Percentiles rank a stretch among this genome's conserved stretches.
phyloP scores from a whole-genome alignment of 30 jellyfish, hydroid and myxozoan species.

The Aurelia aurita complex sp. Pacific region DNA sequence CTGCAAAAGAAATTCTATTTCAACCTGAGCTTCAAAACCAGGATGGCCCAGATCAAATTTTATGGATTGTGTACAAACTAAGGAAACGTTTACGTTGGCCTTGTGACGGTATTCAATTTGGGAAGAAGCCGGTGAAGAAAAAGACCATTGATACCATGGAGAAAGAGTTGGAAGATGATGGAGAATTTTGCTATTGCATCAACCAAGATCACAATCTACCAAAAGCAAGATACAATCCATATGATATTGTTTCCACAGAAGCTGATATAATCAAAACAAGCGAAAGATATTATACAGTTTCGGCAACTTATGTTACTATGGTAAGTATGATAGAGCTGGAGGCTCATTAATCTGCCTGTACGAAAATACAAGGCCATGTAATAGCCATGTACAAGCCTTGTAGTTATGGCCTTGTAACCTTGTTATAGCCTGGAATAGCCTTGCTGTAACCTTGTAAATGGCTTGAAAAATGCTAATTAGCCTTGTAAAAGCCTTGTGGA shows the following conservation, averaged over 20 bases:
- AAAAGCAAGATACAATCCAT: constrained; percentile 78
- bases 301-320: constrained; percentile 81
- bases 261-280: constrained; percentile 22
- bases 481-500: too few species aligned
- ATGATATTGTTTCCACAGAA: constrained; percentile 49
- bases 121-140: constrained; percentile 54
- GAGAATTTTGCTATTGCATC: constrained; percentile 76
- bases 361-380: too few species aligned
- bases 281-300: constrained; percentile 55
- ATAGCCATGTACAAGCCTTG: too few species aligned
- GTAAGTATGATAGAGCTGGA: constrained; percentile 28
- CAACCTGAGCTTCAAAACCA: background rate
- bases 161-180: constrained; percentile 73
- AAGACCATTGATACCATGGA: constrained; percentile 64
- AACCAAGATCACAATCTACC: constrained; percentile 31
- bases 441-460: too few species aligned
- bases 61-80: constrained; percentile 35
- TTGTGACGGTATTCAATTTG: constrained; percentile 64
- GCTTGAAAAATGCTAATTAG: too few species aligned
- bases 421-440: too few species aligned
- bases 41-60: background rate
- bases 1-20: too few species aligned
- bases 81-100: constrained; percentile 81
- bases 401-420: too few species aligned
- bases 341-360: too few species aligned